Base-by-base conservation (phyloP, 2,113 vertebrate species). In the Amazona guildingii region DNA sequence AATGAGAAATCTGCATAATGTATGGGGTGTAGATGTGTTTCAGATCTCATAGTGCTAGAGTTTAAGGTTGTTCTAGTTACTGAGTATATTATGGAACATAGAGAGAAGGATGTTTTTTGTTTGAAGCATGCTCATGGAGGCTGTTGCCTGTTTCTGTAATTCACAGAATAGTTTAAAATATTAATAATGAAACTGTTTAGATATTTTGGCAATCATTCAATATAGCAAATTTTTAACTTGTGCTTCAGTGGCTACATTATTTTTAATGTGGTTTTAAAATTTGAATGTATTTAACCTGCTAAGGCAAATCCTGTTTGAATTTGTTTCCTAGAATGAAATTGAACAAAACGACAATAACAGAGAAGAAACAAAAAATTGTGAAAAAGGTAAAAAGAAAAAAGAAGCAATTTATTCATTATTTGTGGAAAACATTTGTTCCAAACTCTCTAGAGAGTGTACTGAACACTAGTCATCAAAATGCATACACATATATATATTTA, bases 251-350 rank as follows among this genome's bases (percentile, higher is more conserved):
- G 8, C 27, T 90, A 79, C 43, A 24, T 80, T 59, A 92, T 88
- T 72, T 84, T 86, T 86, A 95, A 86, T 74, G 83, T 76, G 51
- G 33, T 83, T 95, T 96, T 82, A 89, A 92, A 95, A 94, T 92
- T 90, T 96, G 77, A 80, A 20, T 59, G 4, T 63, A 63, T 74
- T 85, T 67, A 94, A 79, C n/a, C 7, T 95, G 77, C 90, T 94
- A 86, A 83, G 49, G 44, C 78, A 86, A 54, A 19, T 70, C 43
- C 25, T 73, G 67, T 94, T 97, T 97, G 92, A 94, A 94, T 95
- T 83, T 95, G 66, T 70, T 95, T 77, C 91, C 85, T 85, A 87
- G 73, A 95, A 89, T 77, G 83, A 96, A 95, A 95, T n/a, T 76
- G 19, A 95, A 90, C 11, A 46, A 20, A 35, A 24, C 13, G 66